A percentile compares a stretch with the other conserved stretches of the same genome.
These are phyloP conservation scores for Chaenocephalus aceratus DNA, from an alignment of 2,113 vertebrate genomes.

Conservation along the genomic window DNA sequence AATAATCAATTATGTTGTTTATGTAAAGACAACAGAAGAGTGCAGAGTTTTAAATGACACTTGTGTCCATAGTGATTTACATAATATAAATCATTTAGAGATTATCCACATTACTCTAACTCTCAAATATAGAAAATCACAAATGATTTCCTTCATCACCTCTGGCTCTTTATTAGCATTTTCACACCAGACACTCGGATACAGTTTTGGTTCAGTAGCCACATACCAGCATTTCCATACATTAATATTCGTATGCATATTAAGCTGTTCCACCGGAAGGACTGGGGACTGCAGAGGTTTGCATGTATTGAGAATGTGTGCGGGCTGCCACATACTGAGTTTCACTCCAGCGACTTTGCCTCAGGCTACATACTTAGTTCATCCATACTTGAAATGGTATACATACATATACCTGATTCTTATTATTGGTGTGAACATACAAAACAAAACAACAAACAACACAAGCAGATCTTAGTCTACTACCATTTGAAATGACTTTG, in stretches of 20 bases:
- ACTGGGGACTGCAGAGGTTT: slow-evolving; percentile 23
- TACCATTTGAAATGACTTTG: not conserved
- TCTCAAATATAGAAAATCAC: slow-evolving; percentile 8
- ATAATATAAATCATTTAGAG: slow-evolving; percentile 3
- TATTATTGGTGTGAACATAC: not conserved
- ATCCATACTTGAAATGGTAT: slow-evolving; percentile 28
- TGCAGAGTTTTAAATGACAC: slow-evolving; percentile 13
- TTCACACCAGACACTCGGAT: slow-evolving; percentile 13
- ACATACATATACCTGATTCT: not conserved
- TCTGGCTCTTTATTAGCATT: slow-evolving; percentile 36
- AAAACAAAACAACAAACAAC: not conserved
- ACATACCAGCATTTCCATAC: slow-evolving; percentile 55
- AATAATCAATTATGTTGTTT: slow-evolving; percentile 31
- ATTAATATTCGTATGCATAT: slow-evolving; percentile 59
- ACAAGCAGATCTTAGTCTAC: not conserved
- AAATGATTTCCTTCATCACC: slow-evolving; percentile 6
- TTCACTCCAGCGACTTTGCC: slow-evolving; percentile 47
- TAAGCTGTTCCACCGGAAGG: slow-evolving; percentile 49
- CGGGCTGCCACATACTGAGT: slow-evolving; percentile 32
- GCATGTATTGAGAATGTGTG: slow-evolving; percentile 26
- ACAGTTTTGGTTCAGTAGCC: slow-evolving; percentile 50
- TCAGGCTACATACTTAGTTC: slow-evolving; percentile 38
- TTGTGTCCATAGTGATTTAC: slow-evolving; percentile 9
- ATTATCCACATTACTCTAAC: not conserved
- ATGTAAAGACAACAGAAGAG: slow-evolving; percentile 16